These are phyloP conservation scores for Molossus alvarezi DNA, from an alignment of 2,797 vertebrate genomes.

Conservation along the genomic window DNA sequence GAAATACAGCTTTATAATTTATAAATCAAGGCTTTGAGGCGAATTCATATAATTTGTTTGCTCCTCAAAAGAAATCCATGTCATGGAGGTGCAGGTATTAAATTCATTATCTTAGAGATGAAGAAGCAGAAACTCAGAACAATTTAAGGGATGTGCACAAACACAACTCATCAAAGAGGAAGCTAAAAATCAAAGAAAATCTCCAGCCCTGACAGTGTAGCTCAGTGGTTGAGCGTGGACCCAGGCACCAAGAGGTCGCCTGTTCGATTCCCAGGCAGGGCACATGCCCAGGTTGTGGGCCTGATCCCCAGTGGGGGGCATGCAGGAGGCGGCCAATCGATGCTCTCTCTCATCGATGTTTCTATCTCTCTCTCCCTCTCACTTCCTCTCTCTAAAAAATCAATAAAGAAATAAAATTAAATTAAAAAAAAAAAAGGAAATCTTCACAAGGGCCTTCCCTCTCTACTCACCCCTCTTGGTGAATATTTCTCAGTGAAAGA, in stretches of 20 bases:
- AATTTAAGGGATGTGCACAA: neutral
- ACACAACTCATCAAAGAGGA: neutral
- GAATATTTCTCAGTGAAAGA: neutral
- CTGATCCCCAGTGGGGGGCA: too few relatives aligned
- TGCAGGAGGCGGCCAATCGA: too few relatives aligned
- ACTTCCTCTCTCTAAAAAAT: too few relatives aligned
- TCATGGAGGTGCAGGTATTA: neutral
- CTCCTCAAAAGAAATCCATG: slow-evolving; percentile 2
- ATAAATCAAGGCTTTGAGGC: slow-evolving; percentile 43
- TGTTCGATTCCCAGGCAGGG: too few relatives aligned
- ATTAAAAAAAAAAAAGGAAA: neutral
- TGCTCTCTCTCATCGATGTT: too few relatives aligned
- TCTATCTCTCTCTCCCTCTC: too few relatives aligned
- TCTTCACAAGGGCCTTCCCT: neutral
- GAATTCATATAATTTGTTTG: slow-evolving; percentile 32
- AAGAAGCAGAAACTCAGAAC: neutral
- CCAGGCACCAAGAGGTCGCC: too few relatives aligned
- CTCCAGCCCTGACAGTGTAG: neutral
- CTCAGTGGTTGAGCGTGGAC: too few relatives aligned
- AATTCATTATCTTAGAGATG: neutral
- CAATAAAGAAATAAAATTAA: too few relatives aligned
- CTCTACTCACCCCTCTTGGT: neutral
- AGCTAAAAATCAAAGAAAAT: neutral
- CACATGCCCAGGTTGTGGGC: too few relatives aligned
- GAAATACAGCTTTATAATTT: neutral